phyloP scores from a whole-genome alignment of 2,888 invertebrate genomes.

The Drosophila setosimentum region DNA sequence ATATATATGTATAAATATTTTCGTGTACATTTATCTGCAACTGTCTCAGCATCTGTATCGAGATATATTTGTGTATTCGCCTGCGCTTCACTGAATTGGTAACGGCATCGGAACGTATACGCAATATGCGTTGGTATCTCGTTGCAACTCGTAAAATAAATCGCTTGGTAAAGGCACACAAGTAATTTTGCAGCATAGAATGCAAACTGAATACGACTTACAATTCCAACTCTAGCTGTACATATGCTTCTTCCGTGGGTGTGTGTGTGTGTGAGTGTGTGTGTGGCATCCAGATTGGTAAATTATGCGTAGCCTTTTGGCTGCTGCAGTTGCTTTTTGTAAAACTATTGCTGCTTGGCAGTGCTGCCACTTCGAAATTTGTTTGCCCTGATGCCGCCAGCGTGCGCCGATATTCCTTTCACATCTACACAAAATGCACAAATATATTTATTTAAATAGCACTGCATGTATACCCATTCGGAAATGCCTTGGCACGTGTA shows the following conservation, averaged over 20 bases:
- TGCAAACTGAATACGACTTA: slow-evolving; percentile 26
- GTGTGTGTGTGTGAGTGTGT: not conserved
- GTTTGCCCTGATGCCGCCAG: slow-evolving; percentile 58
- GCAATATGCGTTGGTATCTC: slow-evolving; percentile 59
- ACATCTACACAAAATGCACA: slow-evolving; percentile 41
- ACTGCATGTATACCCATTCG: slow-evolving; percentile 41
- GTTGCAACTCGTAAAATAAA: slow-evolving; percentile 68
- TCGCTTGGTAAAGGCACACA: slow-evolving; percentile 60
- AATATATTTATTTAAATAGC: slow-evolving; percentile 77
- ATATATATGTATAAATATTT: not conserved
- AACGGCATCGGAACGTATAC: slow-evolving; percentile 62
- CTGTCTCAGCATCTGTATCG: slow-evolving; percentile 26
- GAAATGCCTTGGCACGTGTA: slow-evolving; percentile 56
- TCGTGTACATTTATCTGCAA: slow-evolving; percentile 15
- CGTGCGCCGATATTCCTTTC: slow-evolving; percentile 45
- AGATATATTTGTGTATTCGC: slow-evolving; percentile 56
- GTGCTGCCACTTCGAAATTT: slow-evolving; percentile 47
- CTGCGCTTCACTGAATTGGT: slow-evolving; percentile 63
- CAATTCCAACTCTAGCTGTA: slow-evolving; percentile 16
- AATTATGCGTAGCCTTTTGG: slow-evolving; percentile 69
- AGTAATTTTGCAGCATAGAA: slow-evolving; percentile 59
- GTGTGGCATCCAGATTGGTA: slow-evolving; percentile 47
- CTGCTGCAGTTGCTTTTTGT: slow-evolving; percentile 43
- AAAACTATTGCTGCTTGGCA: not conserved
- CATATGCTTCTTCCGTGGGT: not conserved